Conservation (phyloP, 37 sponge, comb jelly and placozoan genomes). For the Theonella swinhoei region DNA sequence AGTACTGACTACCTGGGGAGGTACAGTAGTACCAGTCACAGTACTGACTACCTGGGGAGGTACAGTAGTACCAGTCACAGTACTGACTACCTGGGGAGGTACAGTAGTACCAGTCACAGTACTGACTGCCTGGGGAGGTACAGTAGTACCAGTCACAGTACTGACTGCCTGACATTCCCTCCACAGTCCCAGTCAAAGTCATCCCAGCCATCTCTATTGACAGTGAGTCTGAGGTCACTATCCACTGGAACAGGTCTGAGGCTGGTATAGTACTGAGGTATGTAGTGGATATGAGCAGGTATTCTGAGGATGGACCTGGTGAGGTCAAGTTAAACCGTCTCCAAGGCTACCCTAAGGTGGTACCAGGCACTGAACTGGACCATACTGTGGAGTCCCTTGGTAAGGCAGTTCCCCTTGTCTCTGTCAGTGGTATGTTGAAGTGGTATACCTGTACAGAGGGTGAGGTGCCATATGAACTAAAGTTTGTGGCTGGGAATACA, state of each 20-base stretch:
- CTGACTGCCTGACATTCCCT: background rate
- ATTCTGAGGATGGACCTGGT: background rate
- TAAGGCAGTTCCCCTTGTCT: background rate
- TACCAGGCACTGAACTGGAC: background rate
- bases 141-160: background rate
- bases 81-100: too few species aligned
- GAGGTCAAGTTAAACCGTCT: background rate
- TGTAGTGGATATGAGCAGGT: constrained; percentile 7
- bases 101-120: background rate
- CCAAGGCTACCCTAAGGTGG: background rate
- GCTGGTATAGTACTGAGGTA: background rate
- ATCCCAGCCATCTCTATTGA: background rate
- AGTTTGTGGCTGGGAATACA: constrained; percentile 6
- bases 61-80: background rate
- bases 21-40: background rate
- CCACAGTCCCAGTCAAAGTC: background rate
- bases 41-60: too few species aligned
- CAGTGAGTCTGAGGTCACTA: background rate
- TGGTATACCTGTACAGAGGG: background rate
- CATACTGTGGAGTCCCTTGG: background rate
- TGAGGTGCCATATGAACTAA: background rate
- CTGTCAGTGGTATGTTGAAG: background rate
- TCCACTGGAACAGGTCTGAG: background rate
- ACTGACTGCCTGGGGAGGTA: background rate
- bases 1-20: too few species aligned